Base-by-base conservation (phyloP, 2,113 vertebrate species). In the Caranx ignobilis region DNA sequence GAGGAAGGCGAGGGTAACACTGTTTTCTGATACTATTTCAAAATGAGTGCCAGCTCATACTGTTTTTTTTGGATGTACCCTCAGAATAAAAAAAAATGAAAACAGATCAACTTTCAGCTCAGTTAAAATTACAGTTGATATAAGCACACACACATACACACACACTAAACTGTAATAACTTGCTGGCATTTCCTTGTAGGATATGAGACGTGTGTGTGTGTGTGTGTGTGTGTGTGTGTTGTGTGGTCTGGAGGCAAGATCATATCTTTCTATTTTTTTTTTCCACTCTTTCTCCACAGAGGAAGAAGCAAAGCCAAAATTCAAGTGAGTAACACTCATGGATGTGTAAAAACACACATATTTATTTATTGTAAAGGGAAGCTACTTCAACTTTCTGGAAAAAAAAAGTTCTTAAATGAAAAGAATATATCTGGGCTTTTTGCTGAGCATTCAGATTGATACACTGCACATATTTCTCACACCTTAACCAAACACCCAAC, bases 291-390 rank as follows among this genome's bases (percentile, higher is more conserved):
- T 72, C 0, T 54, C 41, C 71, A 70, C 79, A 93, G 89, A 89
- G 60, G 91, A 93, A 54, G 93, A 93, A 43, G 70, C 89, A 45
- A 94, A 93, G 75, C 93, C 93, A 18, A 94, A 93, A 73, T 92
- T 91, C 75, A 94, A 94, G 93, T 93, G 77, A 93, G 92, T 73
- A 47, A 67, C n/a, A 15, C 15, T 50, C 21, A 18, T 2, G 1
- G 15, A 57, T 62, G 2, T 59, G 1, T 2, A 34, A 19, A 19
- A 3, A 59, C 3, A 43, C 21, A 34, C 19, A 34, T 35, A 21
- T 16, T 39, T 6, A 18, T 64, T 5, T 26, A 26, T 26, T 26
- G 26, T 26, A 26, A 26, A 26, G 26, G 26, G 26, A 26, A 26
- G 1, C 26, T 26, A 26, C 26, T 26, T 26, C 26, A 26, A 26